These are phyloP conservation scores for Thalassoma bifasciatum DNA, from an alignment of 2,113 vertebrate species.

Conservation along the genomic window DNA sequence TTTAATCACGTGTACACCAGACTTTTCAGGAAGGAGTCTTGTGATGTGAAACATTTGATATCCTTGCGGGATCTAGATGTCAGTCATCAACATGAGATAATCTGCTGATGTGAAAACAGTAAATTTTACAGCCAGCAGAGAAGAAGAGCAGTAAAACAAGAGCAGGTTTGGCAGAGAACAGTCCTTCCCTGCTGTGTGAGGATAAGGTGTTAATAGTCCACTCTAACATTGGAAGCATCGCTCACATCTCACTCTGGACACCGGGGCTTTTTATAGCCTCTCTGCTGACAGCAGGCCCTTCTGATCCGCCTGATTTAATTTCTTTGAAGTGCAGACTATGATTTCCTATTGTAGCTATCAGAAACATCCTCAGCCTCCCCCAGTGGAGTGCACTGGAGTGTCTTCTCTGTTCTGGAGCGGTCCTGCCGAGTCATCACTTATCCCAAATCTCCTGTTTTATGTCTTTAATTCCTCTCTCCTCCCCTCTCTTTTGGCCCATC, in stretches of 20 bases:
- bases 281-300: slow-evolving; percentile 41
- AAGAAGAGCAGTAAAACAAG: slow-evolving; percentile 18
- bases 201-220: slow-evolving; percentile 29
- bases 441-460: neutral
- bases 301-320: slow-evolving; percentile 53
- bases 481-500: slow-evolving; percentile 1
- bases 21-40: neutral
- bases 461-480: neutral
- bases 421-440: slow-evolving; percentile 2
- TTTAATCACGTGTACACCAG: neutral
- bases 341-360: slow-evolving; percentile 55
- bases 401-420: neutral
- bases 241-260: slow-evolving; percentile 35
- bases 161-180: slow-evolving; percentile 14
- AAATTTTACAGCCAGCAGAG: slow-evolving; percentile 2
- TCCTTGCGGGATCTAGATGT: neutral
- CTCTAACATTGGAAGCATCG: slow-evolving; percentile 29
- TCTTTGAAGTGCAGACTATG: slow-evolving; percentile 56
- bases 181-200: slow-evolving; percentile 15
- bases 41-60: neutral
- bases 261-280: slow-evolving; percentile 63
- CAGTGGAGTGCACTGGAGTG: slow-evolving; percentile 3
- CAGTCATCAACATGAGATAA: neutral
- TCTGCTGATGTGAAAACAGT: neutral
- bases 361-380: slow-evolving; percentile 30